phyloP scores from a whole-genome alignment of 1,140 invertebrate genomes.

The Heliconius nattereri region DNA sequence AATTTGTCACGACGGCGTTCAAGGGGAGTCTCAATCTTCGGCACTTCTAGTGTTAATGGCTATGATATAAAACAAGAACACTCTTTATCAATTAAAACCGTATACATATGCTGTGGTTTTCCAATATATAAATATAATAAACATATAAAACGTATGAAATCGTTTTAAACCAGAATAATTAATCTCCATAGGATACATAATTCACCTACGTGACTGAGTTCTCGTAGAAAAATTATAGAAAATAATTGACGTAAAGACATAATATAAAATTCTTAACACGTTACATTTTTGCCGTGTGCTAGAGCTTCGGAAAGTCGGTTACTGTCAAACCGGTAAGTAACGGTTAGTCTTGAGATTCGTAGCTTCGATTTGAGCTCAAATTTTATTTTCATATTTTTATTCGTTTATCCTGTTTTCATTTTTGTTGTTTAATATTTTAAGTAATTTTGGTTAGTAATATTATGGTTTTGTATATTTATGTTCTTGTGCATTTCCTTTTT shows the following conservation, averaged over 20 bases:
- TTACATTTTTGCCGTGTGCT: slow-evolving; percentile 23
- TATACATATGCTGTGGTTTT: too few relatives aligned
- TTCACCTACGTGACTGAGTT: slow-evolving; percentile 2
- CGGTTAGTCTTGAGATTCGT: slow-evolving; percentile 41
- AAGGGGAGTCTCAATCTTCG: too few relatives aligned
- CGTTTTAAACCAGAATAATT: not conserved
- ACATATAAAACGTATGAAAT: not conserved
- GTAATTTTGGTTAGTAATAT: too few relatives aligned
- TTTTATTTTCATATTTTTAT: not conserved
- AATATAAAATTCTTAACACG: slow-evolving; percentile 28
- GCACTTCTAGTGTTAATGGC: too few relatives aligned
- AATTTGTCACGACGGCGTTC: too few relatives aligned
- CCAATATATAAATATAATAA: not conserved
- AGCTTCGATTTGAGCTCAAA: slow-evolving; percentile 26
- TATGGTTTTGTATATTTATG: too few relatives aligned
- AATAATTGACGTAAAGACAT: slow-evolving; percentile 16
- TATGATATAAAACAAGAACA: too few relatives aligned
- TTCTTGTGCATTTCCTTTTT: too few relatives aligned
- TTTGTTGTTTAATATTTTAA: not conserved
- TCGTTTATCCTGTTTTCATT: not conserved
- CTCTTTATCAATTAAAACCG: too few relatives aligned
- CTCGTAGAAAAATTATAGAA: slow-evolving; percentile 14
- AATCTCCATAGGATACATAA: not conserved
- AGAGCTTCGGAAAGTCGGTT: slow-evolving; percentile 41
- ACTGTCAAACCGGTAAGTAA: slow-evolving; percentile 55